A percentile compares a stretch with the other conserved stretches of the same genome.
Evolutionary conservation across 2,113 vertebrate genomes (phyloP).

Genomic region (Nannospalax galili): DNA sequence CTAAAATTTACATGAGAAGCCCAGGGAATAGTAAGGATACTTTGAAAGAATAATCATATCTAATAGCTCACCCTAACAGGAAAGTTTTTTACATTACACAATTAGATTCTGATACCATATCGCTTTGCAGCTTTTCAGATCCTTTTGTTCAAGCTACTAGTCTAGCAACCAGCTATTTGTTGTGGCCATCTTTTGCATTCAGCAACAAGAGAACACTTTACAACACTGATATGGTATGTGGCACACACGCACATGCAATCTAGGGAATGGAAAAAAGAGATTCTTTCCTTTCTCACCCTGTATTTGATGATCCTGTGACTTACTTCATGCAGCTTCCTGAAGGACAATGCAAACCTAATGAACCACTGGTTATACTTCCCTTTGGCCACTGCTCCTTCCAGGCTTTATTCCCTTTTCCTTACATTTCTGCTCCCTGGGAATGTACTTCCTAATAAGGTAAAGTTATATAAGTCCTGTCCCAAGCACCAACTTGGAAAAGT

Average conservation of each 20-base stretch:
- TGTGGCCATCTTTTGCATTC: background rate
- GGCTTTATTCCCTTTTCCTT: background rate
- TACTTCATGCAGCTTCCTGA: background rate
- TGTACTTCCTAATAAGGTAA: background rate
- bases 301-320: background rate
- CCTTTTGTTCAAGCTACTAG: conserved; percentile 1
- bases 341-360: background rate
- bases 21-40: background rate
- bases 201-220: background rate
- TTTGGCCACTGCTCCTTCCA: background rate
- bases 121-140: background rate
- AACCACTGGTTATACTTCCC: background rate
- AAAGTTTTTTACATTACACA: conserved; percentile 8
- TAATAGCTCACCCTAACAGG: background rate
- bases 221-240: background rate
- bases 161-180: background rate
- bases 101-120: background rate
- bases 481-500: background rate
- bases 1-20: background rate
- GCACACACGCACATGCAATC: background rate
- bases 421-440: background rate
- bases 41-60: background rate
- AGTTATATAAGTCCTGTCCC: background rate
- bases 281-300: background rate
- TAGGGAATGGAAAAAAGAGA: too few species aligned